A percentile compares a stretch with the other conserved stretches of the same genome.
Conservation (phyloP, 2,113 vertebrate genomes). For the Salvator merianae region DNA sequence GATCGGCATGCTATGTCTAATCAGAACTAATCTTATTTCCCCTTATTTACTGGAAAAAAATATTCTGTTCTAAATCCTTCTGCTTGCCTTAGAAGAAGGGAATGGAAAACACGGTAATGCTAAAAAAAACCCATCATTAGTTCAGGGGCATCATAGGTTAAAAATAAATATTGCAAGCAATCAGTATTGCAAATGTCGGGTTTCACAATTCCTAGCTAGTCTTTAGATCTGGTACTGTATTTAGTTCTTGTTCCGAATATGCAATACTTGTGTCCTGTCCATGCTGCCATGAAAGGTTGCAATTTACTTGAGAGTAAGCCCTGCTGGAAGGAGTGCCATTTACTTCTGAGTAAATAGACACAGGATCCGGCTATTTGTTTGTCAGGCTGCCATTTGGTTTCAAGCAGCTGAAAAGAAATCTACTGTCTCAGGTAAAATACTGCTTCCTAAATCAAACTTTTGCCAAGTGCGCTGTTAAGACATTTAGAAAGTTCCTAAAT, state of each 20-base stretch:
- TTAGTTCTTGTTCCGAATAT: constrained; percentile 19
- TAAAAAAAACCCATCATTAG: not conserved
- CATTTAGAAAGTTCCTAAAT: constrained; percentile 65
- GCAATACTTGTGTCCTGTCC: not conserved
- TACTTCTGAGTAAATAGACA: not conserved
- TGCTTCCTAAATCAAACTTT: constrained; percentile 57
- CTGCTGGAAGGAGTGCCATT: not conserved
- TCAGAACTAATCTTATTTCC: not conserved
- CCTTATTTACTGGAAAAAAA: not conserved
- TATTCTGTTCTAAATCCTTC: not conserved
- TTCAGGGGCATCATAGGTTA: not conserved
- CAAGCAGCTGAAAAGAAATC: constrained; percentile 29
- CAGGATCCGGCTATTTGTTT: not conserved
- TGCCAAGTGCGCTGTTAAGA: constrained; percentile 56
- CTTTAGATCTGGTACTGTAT: not conserved
- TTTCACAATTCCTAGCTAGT: not conserved
- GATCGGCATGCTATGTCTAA: not conserved
- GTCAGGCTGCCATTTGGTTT: constrained; percentile 43
- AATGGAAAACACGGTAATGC: not conserved
- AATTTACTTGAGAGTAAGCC: not conserved
- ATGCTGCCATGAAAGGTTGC: constrained; percentile 5
- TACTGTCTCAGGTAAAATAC: constrained; percentile 60
- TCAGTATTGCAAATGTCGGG: not conserved
- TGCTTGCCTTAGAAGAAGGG: not conserved
- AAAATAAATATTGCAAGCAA: not conserved